Conservation (phyloP, 2,113 vertebrate genomes). For the Garra rufa region DNA sequence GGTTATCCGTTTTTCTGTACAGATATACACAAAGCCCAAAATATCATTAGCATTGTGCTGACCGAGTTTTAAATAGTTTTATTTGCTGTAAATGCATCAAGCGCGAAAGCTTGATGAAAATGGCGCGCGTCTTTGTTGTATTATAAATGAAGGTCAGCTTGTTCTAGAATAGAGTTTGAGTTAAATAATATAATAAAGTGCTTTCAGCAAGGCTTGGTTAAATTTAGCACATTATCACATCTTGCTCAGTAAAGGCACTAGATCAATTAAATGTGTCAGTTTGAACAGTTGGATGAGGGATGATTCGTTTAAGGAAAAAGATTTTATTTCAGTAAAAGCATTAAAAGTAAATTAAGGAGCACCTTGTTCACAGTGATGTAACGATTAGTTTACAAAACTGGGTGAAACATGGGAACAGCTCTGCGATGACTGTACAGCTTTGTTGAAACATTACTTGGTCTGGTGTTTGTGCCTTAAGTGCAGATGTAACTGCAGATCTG, state of each 20-base stretch:
- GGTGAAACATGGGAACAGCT: constrained; percentile 18
- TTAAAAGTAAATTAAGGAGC: constrained; percentile 64
- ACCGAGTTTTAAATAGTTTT: not conserved
- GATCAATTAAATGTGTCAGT: constrained; percentile 52
- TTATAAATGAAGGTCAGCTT: not conserved
- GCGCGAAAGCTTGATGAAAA: constrained; percentile 9
- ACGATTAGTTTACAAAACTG: constrained; percentile 55
- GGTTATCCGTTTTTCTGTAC: constrained; percentile 1
- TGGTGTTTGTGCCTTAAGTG: constrained; percentile 20
- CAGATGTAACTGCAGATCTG: constrained; percentile 21
- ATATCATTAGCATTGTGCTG: not conserved
- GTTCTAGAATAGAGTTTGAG: not conserved
- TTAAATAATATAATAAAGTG: constrained; percentile 49
- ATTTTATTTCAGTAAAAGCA: constrained; percentile 72
- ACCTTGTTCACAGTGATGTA: constrained; percentile 79
- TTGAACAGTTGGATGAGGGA: constrained; percentile 40
- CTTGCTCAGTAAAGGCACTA: constrained; percentile 70
- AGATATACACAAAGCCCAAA: constrained; percentile 19
- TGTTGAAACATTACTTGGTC: constrained; percentile 11
- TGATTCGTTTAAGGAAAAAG: constrained; percentile 52
- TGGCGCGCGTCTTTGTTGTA: not conserved
- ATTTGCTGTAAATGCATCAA: not conserved
- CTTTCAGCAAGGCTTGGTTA: constrained; percentile 19
- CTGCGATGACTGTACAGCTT: constrained; percentile 24
- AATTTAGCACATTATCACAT: constrained; percentile 25